phyloP scores from a whole-genome alignment of 2,888 invertebrate genomes.

The Eretmocerus hayati region DNA sequence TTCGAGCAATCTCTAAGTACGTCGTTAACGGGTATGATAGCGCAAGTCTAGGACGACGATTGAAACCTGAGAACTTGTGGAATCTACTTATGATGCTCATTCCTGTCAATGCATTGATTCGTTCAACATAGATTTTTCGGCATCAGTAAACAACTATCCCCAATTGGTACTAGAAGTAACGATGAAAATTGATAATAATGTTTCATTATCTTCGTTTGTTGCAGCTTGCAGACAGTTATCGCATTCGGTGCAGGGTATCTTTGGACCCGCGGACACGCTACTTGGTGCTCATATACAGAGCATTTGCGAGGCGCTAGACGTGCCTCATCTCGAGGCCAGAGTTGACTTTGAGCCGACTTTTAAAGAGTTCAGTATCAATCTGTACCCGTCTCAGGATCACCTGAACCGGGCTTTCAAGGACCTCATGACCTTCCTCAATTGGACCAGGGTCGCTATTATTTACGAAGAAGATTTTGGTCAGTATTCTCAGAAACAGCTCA shows the following conservation, averaged over 20 bases:
- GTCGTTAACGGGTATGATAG: too few relatives aligned
- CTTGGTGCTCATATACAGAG: conserved; percentile 80
- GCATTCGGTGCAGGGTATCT: conserved; percentile 78
- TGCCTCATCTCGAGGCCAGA: conserved; percentile 81
- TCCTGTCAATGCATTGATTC: too few relatives aligned
- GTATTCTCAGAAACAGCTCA: too few relatives aligned
- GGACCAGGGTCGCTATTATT: conserved; percentile 88
- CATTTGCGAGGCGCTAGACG: conserved; percentile 79
- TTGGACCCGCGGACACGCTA: conserved; percentile 79
- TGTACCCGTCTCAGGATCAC: conserved; percentile 77
- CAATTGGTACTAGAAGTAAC: too few relatives aligned
- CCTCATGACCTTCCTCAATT: conserved; percentile 79
- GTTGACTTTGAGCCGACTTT: conserved; percentile 60
- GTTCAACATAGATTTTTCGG: too few relatives aligned
- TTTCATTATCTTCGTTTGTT: too few relatives aligned
- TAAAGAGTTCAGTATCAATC: conserved; percentile 76
- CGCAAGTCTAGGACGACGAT: too few relatives aligned
- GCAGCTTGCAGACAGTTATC: conserved; percentile 76
- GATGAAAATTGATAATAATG: too few relatives aligned
- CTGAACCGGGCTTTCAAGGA: conserved; percentile 80
- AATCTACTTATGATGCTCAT: too few relatives aligned
- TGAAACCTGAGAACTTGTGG: too few relatives aligned
- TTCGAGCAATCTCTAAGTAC: too few relatives aligned
- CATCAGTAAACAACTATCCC: too few relatives aligned
- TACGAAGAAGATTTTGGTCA: conserved; percentile 89